These are phyloP conservation scores for Scaptomyza pallida DNA, from an alignment of 1,140 invertebrate species.

Conservation along the genomic window DNA sequence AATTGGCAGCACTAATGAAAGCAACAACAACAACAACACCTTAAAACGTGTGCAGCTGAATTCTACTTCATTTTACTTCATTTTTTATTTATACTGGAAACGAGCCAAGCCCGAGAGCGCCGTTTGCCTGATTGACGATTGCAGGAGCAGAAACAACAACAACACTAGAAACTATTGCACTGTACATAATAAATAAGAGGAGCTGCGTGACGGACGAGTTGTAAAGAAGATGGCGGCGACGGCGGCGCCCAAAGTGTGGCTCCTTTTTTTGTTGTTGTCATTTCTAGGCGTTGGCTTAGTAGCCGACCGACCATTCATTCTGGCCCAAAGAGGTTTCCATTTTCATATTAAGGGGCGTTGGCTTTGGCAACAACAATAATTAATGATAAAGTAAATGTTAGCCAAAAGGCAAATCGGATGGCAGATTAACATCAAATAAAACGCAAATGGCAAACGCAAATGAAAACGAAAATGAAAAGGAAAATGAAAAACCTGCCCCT, in stretches of 20 bases:
- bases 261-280: constrained; percentile 36
- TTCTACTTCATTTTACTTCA: constrained; percentile 9
- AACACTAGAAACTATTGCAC: constrained; percentile 26
- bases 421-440: constrained; percentile 70
- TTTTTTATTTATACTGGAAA: constrained; percentile 61
- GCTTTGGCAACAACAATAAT: constrained; percentile 18
- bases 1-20: background rate
- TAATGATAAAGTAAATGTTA: constrained; percentile 23
- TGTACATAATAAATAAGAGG: constrained; percentile 1
- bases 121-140: constrained; percentile 29
- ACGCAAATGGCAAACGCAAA: constrained; percentile 48
- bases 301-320: constrained; percentile 49
- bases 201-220: constrained; percentile 42
- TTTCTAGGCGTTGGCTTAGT: constrained; percentile 76
- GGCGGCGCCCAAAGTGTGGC: constrained; percentile 31
- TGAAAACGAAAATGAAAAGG: constrained; percentile 44
- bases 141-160: constrained; percentile 6
- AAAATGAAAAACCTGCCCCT: constrained; percentile 44
- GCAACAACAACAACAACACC: constrained; percentile 4
- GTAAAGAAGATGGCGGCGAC: constrained; percentile 33
- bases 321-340: constrained; percentile 36
- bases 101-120: constrained; percentile 18
- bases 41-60: constrained; percentile 22
- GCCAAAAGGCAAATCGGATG: constrained; percentile 67
- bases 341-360: constrained; percentile 42